These are phyloP conservation scores for Halichoerus grypus DNA, from an alignment of 2,113 vertebrate species.

Conservation along the genomic window DNA sequence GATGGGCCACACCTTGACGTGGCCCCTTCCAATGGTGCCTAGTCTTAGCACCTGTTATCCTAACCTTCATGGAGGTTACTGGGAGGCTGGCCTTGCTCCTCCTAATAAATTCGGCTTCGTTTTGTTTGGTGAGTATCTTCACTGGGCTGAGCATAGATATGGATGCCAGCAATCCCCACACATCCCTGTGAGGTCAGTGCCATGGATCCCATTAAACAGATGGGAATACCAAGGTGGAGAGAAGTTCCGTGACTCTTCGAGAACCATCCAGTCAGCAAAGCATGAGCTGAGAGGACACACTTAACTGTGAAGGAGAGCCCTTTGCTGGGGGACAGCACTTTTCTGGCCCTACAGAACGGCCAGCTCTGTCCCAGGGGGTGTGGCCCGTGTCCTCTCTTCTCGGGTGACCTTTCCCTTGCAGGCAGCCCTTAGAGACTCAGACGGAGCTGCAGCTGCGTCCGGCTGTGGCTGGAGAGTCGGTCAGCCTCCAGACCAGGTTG, in stretches of 20 bases:
- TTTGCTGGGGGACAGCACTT: not conserved
- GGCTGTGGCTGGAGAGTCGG: not conserved
- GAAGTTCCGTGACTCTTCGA: not conserved
- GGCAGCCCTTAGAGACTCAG: not conserved
- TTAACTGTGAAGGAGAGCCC: not conserved
- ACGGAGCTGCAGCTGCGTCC: rapidly evolving
- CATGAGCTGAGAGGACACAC: not conserved
- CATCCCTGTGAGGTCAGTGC: not conserved
- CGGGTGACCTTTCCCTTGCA: not conserved
- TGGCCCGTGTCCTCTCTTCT: not conserved
- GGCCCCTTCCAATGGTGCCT: not conserved
- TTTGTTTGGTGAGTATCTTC: not conserved
- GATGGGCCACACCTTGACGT: rapidly evolving
- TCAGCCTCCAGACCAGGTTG: not conserved
- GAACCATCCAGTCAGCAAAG: not conserved
- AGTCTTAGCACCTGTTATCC: not conserved
- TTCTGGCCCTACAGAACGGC: not conserved
- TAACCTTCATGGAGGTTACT: not conserved
- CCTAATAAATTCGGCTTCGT: not conserved
- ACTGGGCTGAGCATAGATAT: not conserved
- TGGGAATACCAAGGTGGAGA: not conserved
- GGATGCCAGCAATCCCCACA: not conserved
- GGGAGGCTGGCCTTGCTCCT: not conserved
- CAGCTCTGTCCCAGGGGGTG: not conserved
- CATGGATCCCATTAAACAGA: not conserved